Base-by-base conservation (phyloP, 1,140 invertebrate genomes). In the Drosophila ambigua region DNA sequence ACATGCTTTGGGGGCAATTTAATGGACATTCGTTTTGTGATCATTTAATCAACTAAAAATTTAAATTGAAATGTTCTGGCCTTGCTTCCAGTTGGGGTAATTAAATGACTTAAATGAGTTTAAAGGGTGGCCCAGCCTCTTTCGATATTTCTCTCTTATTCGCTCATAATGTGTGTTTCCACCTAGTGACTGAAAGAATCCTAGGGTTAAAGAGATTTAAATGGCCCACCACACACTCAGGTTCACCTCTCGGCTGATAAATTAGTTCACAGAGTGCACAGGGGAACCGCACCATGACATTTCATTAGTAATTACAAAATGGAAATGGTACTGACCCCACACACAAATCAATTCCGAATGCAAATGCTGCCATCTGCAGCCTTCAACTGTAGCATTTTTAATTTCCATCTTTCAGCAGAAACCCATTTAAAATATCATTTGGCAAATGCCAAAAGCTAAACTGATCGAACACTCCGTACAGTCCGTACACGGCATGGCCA, bases 1-100 rank as follows among this genome's bases (percentile, higher is more conserved):
- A 69, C 65, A 65, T 69, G 74, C 60, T 66, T 58, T 45, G 46
- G 24, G 61, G 49, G 35, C 55, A 43, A 69, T 64, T 82, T 69
- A 55, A 60, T 64, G 68, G 77, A 20, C 57, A 60, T 64, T 66
- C 45, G 50, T 65, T 66, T 60, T 61, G 73, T 73, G 79, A 81
- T 73, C 68, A 79, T 79, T 77, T 81, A 82, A 81, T 82, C 68
- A 80, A 43, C 43, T 43, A 23, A 62, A 39, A 51, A 66, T 52
- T 66, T 31, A 65, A 52, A 65, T 52, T 51, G 45, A 65, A 60
- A 35, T 59, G 57, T 53, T 59, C 31, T 20, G n/a, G 1, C 23
- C 43, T 4, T 0, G 4, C 1, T 16, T 45, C 0, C 0, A 46
- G 9, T 11, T 26, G 11, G 11, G 4, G 11, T 39, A 39, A 39